Evolutionary conservation across 1,140 invertebrate species (phyloP), one percentile per base, ranked within the genome.

Genomic region (Sminthurinus signatus): DNA sequence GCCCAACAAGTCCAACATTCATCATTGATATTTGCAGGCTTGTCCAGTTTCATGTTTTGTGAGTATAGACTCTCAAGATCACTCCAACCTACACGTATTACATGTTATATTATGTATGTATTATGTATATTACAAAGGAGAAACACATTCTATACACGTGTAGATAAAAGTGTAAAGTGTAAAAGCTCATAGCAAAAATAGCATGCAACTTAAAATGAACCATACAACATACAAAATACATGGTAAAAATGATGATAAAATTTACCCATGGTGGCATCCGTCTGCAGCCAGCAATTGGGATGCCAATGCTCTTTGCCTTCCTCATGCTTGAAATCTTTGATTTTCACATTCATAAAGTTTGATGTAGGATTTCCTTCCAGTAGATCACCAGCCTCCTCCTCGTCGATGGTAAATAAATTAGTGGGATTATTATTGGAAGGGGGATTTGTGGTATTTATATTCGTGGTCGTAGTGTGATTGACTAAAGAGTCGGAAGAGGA

Each of bases 1-100:
- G 52, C 59, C 70, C 70, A 71, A 43, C 70, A 71, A 0, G 67
- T 71, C 60, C 60, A 62, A 43, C 70, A 71, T 39, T 71, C 70
- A 28, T 62, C 65, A 21, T 67, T 62, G 1, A 70, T 60, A 14
- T 39, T 43, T 5, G 60, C 25, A 2, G 65, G 68, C 50, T 43
- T 48, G 27, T 68, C 66, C 19, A 46, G 42, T 44, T 68, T 71
- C 51, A 68, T 43, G 36, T 71, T 71, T 28, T 68, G 66, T 3
- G 66, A 68, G 48, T 68, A 71, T 3, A 71, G 23, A 28, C 60
- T 64, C 60, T 71, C 70, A n/a, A 71, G 36, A 32, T 71, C 70
- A 43, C 56, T 61, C 70, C 70, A 71, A 2, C 70, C 70, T 61
- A 67, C 57, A 5, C n/a, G n/a, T n/a, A n/a, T n/a, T n/a, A n/a